Conservation (phyloP, 2,888 invertebrate species). For the Callyntrura sp. region DNA sequence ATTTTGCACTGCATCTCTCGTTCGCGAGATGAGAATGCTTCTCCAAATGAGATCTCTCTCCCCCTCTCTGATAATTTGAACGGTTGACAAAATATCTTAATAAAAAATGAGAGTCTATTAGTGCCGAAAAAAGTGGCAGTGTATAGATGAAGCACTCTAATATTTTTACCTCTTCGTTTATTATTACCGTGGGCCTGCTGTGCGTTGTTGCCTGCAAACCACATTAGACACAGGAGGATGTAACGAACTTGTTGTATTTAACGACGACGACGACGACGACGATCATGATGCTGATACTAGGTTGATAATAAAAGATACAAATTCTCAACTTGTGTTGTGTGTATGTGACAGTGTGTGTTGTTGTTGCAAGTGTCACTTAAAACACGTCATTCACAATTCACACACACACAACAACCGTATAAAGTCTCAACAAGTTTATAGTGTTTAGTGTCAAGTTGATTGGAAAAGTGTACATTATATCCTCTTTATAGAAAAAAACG, state of each 20-base stretch:
- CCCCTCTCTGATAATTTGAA: conserved; percentile 1
- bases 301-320: conserved; percentile 14
- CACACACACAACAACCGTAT: not conserved
- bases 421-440: conserved; percentile 14
- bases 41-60: not conserved
- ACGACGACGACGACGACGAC: not conserved
- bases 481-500: not conserved
- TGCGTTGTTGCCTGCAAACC: conserved; percentile 5
- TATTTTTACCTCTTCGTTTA: conserved; percentile 31
- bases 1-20: conserved; percentile 16
- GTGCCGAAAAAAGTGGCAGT: conserved; percentile 20
- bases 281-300: not conserved
- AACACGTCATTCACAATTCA: conserved; percentile 23
- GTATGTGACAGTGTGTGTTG: not conserved
- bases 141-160: conserved; percentile 1
- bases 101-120: conserved; percentile 56
- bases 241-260: not conserved
- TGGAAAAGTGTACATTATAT: conserved; percentile 5
- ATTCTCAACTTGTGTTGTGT: not conserved
- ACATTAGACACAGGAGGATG: not conserved
- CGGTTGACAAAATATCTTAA: conserved; percentile 55
- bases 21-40: not conserved
- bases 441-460: conserved; percentile 20
- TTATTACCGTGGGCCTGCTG: not conserved
- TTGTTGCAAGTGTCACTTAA: conserved; percentile 34